Conservation (phyloP, 2,888 invertebrate species). For the Sussaba pulchella region DNA sequence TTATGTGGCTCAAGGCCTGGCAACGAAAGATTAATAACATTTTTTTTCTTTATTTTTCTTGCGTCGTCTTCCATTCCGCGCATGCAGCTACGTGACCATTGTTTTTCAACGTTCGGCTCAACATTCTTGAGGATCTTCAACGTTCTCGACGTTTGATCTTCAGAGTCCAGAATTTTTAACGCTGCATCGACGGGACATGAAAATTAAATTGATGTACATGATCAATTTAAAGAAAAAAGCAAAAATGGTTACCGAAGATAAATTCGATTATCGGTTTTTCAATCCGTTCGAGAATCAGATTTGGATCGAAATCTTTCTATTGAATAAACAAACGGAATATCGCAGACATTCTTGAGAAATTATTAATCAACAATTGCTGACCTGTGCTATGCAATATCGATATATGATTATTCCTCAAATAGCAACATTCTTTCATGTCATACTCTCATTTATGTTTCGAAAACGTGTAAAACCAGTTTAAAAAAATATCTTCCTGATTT, state of each 20-base stretch:
- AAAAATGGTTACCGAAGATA: conserved; percentile 44
- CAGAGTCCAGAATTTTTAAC: background rate
- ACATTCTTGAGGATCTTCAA: conserved; percentile 17
- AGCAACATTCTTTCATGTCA: too few species aligned
- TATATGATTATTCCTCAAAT: too few species aligned
- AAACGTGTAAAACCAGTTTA: too few species aligned
- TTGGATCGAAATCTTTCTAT: too few species aligned
- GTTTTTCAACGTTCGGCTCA: conserved; percentile 46
- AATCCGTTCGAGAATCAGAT: conserved; percentile 26
- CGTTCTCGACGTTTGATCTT: conserved; percentile 6
- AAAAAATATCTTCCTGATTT: background rate
- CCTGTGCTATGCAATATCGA: too few species aligned
- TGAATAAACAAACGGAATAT: too few species aligned
- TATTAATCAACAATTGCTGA: too few species aligned
- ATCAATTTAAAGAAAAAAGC: background rate
- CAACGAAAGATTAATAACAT: conserved; percentile 59
- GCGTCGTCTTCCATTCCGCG: conserved; percentile 34
- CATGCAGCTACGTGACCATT: conserved; percentile 40
- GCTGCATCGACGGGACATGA: conserved; percentile 3
- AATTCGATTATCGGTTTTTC: conserved; percentile 58
- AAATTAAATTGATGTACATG: conserved; percentile 25
- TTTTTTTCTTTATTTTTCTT: conserved; percentile 11
- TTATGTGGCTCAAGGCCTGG: conserved; percentile 62
- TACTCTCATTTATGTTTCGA: too few species aligned
- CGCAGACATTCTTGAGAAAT: too few species aligned